These are phyloP conservation scores for Poecile montanus DNA, from an alignment of 2,797 vertebrate genomes.

Conservation along the genomic window DNA sequence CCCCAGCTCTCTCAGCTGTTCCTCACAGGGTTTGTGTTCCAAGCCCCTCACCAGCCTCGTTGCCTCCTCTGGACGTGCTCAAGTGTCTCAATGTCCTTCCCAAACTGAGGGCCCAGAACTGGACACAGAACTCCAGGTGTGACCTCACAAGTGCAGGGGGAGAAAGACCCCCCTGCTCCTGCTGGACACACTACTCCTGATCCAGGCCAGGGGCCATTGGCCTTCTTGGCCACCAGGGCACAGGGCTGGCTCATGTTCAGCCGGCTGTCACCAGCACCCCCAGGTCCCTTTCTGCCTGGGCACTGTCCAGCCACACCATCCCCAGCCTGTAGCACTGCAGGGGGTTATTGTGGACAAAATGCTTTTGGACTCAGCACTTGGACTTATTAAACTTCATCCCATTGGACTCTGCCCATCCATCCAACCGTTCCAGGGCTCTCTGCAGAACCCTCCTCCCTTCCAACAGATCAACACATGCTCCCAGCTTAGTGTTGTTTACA, in stretches of 20 bases:
- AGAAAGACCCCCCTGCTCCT: neutral
- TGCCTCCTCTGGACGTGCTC: neutral
- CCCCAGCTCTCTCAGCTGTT: accelerated
- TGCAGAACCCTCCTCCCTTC: neutral
- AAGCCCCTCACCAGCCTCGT: no score
- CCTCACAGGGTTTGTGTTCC: neutral
- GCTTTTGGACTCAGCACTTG: accelerated
- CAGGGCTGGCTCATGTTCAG: neutral
- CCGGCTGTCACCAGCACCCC: accelerated
- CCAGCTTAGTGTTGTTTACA: neutral
- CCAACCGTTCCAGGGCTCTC: accelerated
- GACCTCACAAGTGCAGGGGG: neutral
- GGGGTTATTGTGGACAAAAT: neutral
- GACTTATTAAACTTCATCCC: neutral
- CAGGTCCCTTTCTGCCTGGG: neutral
- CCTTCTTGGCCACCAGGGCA: neutral
- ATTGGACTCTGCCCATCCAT: neutral
- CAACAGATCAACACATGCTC: accelerated
- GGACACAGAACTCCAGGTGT: no score
- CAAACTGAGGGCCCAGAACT: neutral
- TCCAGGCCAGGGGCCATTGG: neutral
- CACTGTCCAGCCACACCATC: accelerated
- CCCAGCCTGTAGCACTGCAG: accelerated
- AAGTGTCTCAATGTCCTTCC: accelerated
- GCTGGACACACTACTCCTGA: neutral